These are phyloP conservation scores for Caretta caretta DNA, from an alignment of 2,113 vertebrate genomes.

Conservation along the genomic window DNA sequence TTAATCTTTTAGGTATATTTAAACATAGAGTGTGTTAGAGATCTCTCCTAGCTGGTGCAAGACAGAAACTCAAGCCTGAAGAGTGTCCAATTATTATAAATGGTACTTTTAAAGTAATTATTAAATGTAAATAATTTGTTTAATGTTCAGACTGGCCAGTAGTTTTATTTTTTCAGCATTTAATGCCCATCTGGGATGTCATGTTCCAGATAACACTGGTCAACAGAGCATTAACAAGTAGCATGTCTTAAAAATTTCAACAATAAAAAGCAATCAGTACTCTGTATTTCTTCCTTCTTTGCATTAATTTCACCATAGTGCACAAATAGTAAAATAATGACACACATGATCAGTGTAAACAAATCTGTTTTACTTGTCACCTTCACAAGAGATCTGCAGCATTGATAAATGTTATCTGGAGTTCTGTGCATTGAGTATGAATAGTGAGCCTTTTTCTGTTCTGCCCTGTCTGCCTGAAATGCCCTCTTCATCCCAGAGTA, in stretches of 20 bases:
- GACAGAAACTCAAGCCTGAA: background rate
- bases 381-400: background rate
- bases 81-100: background rate
- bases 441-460: constrained; percentile 36
- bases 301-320: background rate
- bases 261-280: background rate
- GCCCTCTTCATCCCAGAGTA: background rate
- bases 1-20: background rate
- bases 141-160: background rate
- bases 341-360: background rate
- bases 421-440: background rate
- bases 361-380: background rate
- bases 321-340: background rate
- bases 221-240: background rate
- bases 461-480: constrained; percentile 30
- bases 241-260: background rate
- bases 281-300: background rate
- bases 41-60: background rate
- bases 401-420: background rate
- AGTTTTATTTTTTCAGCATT: background rate
- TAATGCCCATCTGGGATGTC: background rate
- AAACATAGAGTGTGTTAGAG: background rate
- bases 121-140: background rate
- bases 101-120: background rate
- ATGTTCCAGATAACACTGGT: background rate